Evolutionary conservation across 1,140 invertebrate genomes (phyloP).

Genomic region (Paramacrobiotus metropolitanus): DNA sequence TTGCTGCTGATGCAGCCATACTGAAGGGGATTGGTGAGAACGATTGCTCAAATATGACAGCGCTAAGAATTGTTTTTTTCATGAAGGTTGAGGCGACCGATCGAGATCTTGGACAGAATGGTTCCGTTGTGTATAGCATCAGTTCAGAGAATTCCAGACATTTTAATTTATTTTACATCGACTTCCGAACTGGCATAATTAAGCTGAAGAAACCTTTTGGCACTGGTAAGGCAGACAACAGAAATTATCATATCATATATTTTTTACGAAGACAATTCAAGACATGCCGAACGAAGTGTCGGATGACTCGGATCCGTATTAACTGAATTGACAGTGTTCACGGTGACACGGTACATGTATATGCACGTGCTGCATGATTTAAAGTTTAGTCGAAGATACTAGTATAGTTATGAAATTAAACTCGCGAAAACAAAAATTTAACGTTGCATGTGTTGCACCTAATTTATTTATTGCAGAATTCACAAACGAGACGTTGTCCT

Average conservation of each 20-base stretch:
- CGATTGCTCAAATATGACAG: no score
- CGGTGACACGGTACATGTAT: no score
- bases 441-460: no score
- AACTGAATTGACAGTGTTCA: no score
- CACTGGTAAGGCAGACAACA: background rate
- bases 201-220: background rate
- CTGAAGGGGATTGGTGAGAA: conserved; percentile 3
- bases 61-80: conserved; percentile 6
- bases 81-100: background rate
- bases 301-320: no score
- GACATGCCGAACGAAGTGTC: no score
- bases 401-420: no score
- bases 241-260: background rate
- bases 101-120: background rate
- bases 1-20: background rate
- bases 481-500: background rate
- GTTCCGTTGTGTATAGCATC: background rate
- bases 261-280: no score
- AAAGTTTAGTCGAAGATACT: no score
- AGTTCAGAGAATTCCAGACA: background rate
- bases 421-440: no score
- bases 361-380: no score
- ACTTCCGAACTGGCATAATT: background rate
- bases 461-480: no score
- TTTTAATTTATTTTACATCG: background rate